These are phyloP conservation scores for Mycteria americana DNA, from an alignment of 2,797 vertebrate genomes.

Conservation along the genomic window DNA sequence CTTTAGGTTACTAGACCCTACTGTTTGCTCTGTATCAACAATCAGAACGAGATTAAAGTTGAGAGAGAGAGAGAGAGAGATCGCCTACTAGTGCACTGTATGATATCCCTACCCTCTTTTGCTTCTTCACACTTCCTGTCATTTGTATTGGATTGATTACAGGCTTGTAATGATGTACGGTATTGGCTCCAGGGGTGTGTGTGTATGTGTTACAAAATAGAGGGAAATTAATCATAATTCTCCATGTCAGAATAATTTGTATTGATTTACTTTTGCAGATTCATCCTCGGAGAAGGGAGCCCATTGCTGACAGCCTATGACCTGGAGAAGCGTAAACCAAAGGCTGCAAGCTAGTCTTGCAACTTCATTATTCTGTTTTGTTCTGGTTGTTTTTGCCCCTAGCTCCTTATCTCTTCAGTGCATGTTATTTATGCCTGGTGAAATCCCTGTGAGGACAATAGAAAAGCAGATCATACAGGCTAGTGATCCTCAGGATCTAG, in stretches of 20 bases:
- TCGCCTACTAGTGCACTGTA: not conserved
- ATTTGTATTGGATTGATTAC: not conserved
- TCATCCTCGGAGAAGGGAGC: conserved; percentile 30
- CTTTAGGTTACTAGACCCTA: not conserved
- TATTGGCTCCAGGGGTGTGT: not conserved
- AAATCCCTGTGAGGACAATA: not conserved
- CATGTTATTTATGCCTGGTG: not conserved
- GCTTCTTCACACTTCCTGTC: not conserved
- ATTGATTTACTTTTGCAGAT: conserved; percentile 29
- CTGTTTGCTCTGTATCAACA: not conserved
- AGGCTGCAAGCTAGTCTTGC: not conserved
- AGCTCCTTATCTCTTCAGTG: not conserved
- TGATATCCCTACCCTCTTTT: not conserved
- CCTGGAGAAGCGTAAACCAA: not conserved
- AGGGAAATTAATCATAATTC: not conserved
- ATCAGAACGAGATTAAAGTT: not conserved
- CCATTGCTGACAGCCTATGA: not conserved
- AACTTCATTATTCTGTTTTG: not conserved
- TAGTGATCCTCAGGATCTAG: not conserved
- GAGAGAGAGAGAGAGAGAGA: not conserved
- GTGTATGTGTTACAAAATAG: not conserved
- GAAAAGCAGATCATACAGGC: not conserved
- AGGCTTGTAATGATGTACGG: not conserved
- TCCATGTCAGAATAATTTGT: not conserved
- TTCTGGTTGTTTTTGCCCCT: not conserved